phyloP scores from a whole-genome alignment of 2,113 vertebrate species.

The Callipepla squamata region DNA sequence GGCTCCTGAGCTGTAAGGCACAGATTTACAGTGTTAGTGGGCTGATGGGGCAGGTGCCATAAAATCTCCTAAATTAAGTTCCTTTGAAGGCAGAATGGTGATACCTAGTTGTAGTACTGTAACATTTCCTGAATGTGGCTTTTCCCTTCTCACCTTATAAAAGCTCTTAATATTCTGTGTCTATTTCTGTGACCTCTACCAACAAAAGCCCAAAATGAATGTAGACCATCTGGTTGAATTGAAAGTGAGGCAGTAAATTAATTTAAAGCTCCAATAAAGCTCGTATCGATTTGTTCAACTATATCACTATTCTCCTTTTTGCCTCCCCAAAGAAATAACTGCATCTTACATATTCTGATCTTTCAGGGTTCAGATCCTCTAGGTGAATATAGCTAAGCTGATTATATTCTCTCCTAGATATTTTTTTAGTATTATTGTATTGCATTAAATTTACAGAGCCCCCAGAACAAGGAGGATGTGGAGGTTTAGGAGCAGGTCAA shows the following conservation, averaged over 20 bases:
- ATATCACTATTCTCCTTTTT: not conserved
- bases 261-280: not conserved
- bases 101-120: not conserved
- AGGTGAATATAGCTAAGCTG: not conserved
- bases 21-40: not conserved
- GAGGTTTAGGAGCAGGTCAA: too few relatives aligned
- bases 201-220: accelerated
- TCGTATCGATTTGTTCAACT: not conserved
- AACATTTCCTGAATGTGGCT: not conserved
- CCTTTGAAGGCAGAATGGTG: not conserved
- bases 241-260: not conserved
- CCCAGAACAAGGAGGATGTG: too few relatives aligned
- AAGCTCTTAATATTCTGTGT: not conserved
- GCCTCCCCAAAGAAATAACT: not conserved
- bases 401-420: not conserved
- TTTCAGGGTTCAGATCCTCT: not conserved
- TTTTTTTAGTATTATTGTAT: not conserved
- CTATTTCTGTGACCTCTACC: not conserved
- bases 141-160: not conserved
- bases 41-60: not conserved
- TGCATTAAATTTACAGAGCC: not conserved
- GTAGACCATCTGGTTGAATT: not conserved
- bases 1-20: not conserved
- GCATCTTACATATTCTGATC: not conserved
- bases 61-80: not conserved